Evolutionary conservation across 2,113 vertebrate species (phyloP).

Genomic region (Calyptomena viridis): DNA sequence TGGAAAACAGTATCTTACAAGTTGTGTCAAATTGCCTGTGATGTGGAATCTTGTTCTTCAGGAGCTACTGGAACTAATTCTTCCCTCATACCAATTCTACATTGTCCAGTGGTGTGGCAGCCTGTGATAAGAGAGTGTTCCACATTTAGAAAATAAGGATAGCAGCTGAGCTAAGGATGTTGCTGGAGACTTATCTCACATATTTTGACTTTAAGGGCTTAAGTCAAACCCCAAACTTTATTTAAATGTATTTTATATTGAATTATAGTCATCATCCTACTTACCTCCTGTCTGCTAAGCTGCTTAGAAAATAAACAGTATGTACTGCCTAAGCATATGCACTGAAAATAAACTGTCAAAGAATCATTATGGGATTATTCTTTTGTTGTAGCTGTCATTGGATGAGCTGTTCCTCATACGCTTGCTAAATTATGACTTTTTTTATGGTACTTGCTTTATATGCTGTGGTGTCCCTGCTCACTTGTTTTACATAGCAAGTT

Average conservation of each 20-base stretch:
- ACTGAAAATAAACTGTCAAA: conserved; percentile 45
- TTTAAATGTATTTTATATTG: conserved; percentile 55
- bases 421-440: conserved; percentile 13
- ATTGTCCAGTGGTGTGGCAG: conserved; percentile 33
- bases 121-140: conserved; percentile 27
- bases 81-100: conserved; percentile 5
- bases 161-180: neutral
- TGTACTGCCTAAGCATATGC: neutral
- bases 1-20: neutral
- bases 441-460: neutral
- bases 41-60: neutral
- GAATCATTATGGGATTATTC: conserved; percentile 19
- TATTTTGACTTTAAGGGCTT: conserved; percentile 30
- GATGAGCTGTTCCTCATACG: neutral
- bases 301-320: conserved; percentile 57
- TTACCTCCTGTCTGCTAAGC: conserved; percentile 53
- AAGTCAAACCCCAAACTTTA: conserved; percentile 46
- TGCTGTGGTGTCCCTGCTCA: neutral
- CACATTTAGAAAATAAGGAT: conserved; percentile 26
- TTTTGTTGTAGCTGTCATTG: conserved; percentile 43
- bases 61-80: conserved; percentile 47
- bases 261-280: conserved; percentile 51
- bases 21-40: neutral
- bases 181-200: neutral
- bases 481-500: neutral